phyloP scores from a whole-genome alignment of 2,797 vertebrate genomes.

The Galaxias olidus region DNA sequence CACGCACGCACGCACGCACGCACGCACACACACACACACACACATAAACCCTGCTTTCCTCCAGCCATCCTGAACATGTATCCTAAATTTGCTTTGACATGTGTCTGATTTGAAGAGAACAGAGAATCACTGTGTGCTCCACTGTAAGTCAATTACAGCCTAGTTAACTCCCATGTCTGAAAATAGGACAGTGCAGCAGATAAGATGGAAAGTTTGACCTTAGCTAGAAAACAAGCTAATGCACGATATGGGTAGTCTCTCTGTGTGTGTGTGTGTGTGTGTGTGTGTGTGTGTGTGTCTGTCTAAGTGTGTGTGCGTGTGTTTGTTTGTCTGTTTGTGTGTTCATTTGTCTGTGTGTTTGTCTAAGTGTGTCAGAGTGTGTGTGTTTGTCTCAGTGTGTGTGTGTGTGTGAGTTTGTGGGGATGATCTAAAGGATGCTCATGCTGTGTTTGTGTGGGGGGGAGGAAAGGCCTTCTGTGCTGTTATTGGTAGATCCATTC shows the following conservation, averaged over 20 bases:
- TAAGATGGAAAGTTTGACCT: conserved; percentile 29
- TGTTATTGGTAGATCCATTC: conserved; percentile 70
- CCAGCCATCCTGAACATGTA: not conserved
- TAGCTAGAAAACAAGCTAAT: conserved; percentile 19
- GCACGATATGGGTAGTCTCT: conserved; percentile 18
- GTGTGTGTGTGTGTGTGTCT: conserved; percentile 31
- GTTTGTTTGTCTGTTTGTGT: not conserved
- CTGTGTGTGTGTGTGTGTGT: conserved; percentile 32
- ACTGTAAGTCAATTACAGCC: not conserved
- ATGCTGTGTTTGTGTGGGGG: conserved; percentile 40
- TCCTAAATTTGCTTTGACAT: conserved; percentile 1
- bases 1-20: not conserved
- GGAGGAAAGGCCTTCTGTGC: conserved; percentile 75
- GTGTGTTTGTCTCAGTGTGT: not conserved
- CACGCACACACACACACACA: not conserved
- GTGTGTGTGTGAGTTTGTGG: conserved; percentile 30
- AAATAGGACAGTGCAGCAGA: conserved; percentile 6
- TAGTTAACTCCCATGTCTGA: conserved; percentile 17
- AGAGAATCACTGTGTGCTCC: not conserved
- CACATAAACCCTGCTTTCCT: not conserved
- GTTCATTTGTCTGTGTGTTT: not conserved
- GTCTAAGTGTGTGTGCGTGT: not conserved
- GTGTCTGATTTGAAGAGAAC: not conserved
- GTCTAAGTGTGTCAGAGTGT: conserved; percentile 1
- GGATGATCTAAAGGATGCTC: not conserved